Conservation (phyloP, 2,797 vertebrate genomes). For the Microtus obscurus region DNA sequence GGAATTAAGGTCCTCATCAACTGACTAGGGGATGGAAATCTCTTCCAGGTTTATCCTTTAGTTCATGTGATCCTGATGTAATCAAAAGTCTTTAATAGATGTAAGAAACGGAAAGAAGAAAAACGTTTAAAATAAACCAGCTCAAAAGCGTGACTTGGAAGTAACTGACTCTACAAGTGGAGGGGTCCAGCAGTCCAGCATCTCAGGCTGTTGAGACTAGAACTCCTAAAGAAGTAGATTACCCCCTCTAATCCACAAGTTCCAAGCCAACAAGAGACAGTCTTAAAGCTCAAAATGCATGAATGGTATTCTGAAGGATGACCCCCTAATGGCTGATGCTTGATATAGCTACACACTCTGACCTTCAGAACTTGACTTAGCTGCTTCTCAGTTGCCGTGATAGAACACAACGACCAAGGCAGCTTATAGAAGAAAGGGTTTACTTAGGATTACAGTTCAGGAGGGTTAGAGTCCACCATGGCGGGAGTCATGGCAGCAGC, state of each 20-base stretch:
- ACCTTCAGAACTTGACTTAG: background rate
- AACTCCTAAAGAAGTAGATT: background rate
- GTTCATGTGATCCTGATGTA: background rate
- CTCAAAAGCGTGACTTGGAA: no score
- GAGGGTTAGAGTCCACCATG: background rate
- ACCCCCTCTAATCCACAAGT: background rate
- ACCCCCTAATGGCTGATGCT: background rate
- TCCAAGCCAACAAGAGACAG: background rate
- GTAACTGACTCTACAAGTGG: background rate
- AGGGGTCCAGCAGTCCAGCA: background rate
- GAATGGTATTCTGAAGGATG: background rate
- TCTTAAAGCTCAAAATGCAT: background rate
- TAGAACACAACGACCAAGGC: background rate
- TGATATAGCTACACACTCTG: background rate
- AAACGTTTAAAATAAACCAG: background rate
- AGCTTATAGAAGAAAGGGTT: background rate
- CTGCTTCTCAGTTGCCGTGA: background rate
- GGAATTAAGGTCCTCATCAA: background rate
- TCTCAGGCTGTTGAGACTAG: background rate
- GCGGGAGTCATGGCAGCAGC: background rate
- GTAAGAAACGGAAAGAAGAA: background rate
- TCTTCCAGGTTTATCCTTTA: no score
- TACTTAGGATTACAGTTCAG: background rate
- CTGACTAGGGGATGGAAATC: background rate
- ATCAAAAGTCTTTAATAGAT: background rate